Percentiles rank a stretch among this genome's conserved stretches.
Evolutionary conservation across 2,888 invertebrate species (phyloP).

Genomic region (Petrolisthes cinctipes): DNA sequence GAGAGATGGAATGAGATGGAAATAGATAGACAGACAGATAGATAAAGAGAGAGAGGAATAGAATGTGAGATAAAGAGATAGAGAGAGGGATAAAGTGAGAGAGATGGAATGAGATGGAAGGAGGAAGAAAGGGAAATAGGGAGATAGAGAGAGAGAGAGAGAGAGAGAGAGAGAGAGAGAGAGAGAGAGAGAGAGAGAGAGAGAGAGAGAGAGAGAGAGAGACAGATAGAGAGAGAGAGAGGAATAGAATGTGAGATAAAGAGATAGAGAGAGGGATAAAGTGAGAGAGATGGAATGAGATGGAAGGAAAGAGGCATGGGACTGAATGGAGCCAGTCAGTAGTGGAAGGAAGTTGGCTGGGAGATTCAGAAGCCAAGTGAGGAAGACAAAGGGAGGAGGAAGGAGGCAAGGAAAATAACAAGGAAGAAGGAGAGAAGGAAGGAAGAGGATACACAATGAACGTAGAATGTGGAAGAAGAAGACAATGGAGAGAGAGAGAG

Average conservation of each 20-base stretch:
- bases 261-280: not conserved
- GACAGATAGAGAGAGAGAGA: no score
- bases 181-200: no score
- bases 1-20: no score
- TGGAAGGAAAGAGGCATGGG: not conserved
- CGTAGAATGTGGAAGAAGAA: not conserved
- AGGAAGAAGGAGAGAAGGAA: not conserved
- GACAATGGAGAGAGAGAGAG: not conserved
- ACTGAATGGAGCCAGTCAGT: not conserved
- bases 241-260: not conserved
- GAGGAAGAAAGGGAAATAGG: no score
- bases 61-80: no score
- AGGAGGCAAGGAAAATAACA: not conserved
- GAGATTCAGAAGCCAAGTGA: no score
- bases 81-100: not conserved
- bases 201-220: no score
- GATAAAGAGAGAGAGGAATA: no score
- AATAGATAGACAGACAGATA: no score
- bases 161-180: no score
- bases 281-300: not conserved
- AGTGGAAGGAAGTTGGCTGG: not conserved
- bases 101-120: not conserved
- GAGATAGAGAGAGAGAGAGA: no score
- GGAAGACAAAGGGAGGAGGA: not conserved
- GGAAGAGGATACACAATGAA: not conserved